Percentiles rank a stretch among this genome's conserved stretches.
Conservation (phyloP, 2,888 invertebrate species). For the Chalcosyrphus nemorum region DNA sequence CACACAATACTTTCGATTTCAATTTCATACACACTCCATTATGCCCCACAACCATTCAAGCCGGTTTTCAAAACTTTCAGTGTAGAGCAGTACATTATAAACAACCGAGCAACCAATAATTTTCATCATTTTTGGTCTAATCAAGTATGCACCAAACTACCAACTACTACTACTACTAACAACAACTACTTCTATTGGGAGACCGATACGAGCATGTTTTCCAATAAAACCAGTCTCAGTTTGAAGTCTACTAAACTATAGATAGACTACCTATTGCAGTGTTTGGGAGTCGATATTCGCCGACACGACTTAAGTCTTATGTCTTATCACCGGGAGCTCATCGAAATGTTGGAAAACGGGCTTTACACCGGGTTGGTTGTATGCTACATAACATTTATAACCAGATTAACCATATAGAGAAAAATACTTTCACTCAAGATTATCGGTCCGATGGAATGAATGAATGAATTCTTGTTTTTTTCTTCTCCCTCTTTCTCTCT, state of each 20-base stretch:
- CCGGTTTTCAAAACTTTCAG: slow-evolving; percentile 45
- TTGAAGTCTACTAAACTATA: background rate
- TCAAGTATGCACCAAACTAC: slow-evolving; percentile 36
- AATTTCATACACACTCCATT: slow-evolving; percentile 29
- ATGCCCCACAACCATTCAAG: slow-evolving; percentile 31
- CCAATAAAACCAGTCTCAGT: slow-evolving; percentile 3
- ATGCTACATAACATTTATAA: slow-evolving; percentile 37
- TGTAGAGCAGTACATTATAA: slow-evolving; percentile 24
- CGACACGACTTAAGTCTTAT: slow-evolving; percentile 44
- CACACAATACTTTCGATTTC: slow-evolving; percentile 67
- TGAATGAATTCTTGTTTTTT: slow-evolving; percentile 55
- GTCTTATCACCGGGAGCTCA: slow-evolving; percentile 36
- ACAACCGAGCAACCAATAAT: slow-evolving; percentile 27
- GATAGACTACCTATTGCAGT: slow-evolving; percentile 21
- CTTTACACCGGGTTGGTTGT: slow-evolving; percentile 28
- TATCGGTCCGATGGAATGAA: slow-evolving; percentile 24
- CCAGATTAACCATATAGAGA: slow-evolving; percentile 24
- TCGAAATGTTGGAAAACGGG: slow-evolving; percentile 35
- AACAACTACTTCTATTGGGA: no score
- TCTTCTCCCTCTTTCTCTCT: background rate
- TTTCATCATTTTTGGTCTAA: slow-evolving; percentile 48
- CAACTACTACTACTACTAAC: slow-evolving; percentile 1
- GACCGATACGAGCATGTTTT: slow-evolving; percentile 18
- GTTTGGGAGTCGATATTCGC: slow-evolving; percentile 33
- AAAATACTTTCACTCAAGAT: slow-evolving; percentile 66